Evolutionary conservation across 1,140 invertebrate species (phyloP).

Genomic region (Papilio glaucus): DNA sequence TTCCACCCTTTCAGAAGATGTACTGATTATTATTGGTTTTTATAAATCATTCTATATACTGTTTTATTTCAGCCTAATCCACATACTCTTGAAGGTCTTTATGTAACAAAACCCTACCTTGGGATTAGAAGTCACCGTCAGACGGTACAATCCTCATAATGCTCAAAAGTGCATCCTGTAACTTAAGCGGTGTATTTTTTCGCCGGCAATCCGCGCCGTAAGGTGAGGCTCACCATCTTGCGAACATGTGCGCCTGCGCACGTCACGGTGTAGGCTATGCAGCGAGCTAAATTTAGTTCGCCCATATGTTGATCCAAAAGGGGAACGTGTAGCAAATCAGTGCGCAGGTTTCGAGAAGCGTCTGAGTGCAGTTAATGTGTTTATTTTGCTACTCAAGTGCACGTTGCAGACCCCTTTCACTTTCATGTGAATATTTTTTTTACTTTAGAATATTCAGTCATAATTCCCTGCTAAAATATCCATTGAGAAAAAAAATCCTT

Average conservation of each 20-base stretch:
- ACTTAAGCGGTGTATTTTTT: constrained; percentile 73
- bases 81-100: neutral
- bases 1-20: no score
- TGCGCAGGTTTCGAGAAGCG: constrained; percentile 38
- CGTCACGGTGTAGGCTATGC: constrained; percentile 54
- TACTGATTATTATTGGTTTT: no score
- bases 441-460: neutral
- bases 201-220: constrained; percentile 67
- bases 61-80: no score
- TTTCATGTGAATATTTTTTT: neutral
- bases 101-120: constrained; percentile 28
- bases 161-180: constrained; percentile 74
- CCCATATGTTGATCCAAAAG: constrained; percentile 64
- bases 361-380: constrained; percentile 43
- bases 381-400: constrained; percentile 31
- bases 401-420: neutral
- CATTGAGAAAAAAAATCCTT: no score
- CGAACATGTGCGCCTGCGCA: constrained; percentile 69
- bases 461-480: no score
- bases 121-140: constrained; percentile 11
- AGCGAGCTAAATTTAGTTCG: constrained; percentile 71
- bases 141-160: constrained; percentile 50
- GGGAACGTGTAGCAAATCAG: constrained; percentile 66
- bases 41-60: no score
- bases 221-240: constrained; percentile 75